Evolutionary conservation across 2,888 invertebrate genomes (phyloP).

Genomic region (Eristalis tenax): DNA sequence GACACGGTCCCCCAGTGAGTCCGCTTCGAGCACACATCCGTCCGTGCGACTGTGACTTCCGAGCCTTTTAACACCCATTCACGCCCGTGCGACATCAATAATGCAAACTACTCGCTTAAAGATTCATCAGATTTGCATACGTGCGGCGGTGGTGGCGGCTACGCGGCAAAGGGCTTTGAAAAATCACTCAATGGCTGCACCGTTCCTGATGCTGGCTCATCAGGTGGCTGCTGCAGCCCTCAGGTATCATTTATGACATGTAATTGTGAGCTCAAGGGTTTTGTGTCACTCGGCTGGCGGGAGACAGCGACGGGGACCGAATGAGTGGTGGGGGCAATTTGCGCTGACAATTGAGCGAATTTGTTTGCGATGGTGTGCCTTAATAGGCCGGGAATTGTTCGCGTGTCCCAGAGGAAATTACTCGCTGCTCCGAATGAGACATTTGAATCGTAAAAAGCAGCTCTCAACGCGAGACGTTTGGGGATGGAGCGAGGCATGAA

Average conservation of each 20-base stretch:
- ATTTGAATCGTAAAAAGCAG: slow-evolving; percentile 44
- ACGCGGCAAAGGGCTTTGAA: slow-evolving; percentile 21
- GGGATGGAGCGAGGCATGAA: slow-evolving; percentile 20
- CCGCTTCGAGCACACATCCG: slow-evolving; percentile 23
- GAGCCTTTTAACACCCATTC: slow-evolving; percentile 58
- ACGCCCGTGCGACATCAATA: slow-evolving; percentile 67
- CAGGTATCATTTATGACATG: slow-evolving; percentile 34
- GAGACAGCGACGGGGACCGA: not conserved
- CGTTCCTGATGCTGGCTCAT: slow-evolving; percentile 37
- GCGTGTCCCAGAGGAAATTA: slow-evolving; percentile 70
- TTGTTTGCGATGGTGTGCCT: slow-evolving; percentile 65
- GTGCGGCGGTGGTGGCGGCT: not conserved
- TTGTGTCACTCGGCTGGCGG: slow-evolving; percentile 52
- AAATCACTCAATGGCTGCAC: slow-evolving; percentile 49
- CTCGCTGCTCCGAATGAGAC: slow-evolving; percentile 32
- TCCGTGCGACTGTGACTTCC: not conserved
- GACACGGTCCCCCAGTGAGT: slow-evolving; percentile 31
- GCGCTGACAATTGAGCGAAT: slow-evolving; percentile 51
- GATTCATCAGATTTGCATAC: slow-evolving; percentile 73
- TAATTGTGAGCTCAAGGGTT: slow-evolving; percentile 43
- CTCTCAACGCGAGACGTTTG: slow-evolving; percentile 55
- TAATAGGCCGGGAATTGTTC: slow-evolving; percentile 55
- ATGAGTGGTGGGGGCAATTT: not conserved
- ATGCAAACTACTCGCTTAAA: slow-evolving; percentile 74
- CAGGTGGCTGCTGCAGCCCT: slow-evolving; percentile 55